Evolutionary conservation across 2,888 invertebrate species (phyloP), one percentile per base, ranked within the genome.

Genomic region (Rhagophthalmus giganteus): DNA sequence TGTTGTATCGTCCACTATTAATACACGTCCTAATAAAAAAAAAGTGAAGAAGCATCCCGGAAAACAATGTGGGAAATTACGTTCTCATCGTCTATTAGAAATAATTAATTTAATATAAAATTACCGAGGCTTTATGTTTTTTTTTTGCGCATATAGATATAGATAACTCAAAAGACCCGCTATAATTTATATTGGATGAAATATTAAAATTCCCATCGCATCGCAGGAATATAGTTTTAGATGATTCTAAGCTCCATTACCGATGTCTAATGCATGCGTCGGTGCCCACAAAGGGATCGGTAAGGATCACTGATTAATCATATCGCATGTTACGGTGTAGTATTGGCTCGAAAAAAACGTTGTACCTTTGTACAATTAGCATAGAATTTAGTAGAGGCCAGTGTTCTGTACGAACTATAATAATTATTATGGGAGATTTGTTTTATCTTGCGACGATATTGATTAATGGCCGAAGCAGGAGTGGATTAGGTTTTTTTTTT

Each of bases 281-380:
- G 72, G 71, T 65, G 61, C 56, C 60, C 58, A 67, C 69, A 71
- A 71, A 71, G 70, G 63, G 62, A 65, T 63, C 63, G 61, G 56
- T 61, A 65, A 63, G 66, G 65, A 65, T 62, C 66, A 63, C 69
- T 69, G 71, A 74, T 74, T 74, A 74, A 74, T 74, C 74, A 74
- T 74, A 74, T 74, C 65, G 74, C 74, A 74, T 74, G 74, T 66
- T 70, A 57, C 58, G 55, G 60, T 58, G 59, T 60, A 61, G 65
- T 54, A 54, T 54, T 54, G 47, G 28, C 33, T 44, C 24, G 9
- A 37, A 39, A 45, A 35, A 41, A 48, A 41, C 39, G 33, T 28
- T 38, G 14, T 30, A 34, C 24, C 38, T 38, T 15, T 25, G 14
- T 41, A 41, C 52, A 52, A 52, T 52, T 52, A 52, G 46, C 52